A percentile compares a stretch with the other conserved stretches of the same genome.
phyloP scores from a whole-genome alignment of 2,888 invertebrate genomes.

The Carabus problematicus region DNA sequence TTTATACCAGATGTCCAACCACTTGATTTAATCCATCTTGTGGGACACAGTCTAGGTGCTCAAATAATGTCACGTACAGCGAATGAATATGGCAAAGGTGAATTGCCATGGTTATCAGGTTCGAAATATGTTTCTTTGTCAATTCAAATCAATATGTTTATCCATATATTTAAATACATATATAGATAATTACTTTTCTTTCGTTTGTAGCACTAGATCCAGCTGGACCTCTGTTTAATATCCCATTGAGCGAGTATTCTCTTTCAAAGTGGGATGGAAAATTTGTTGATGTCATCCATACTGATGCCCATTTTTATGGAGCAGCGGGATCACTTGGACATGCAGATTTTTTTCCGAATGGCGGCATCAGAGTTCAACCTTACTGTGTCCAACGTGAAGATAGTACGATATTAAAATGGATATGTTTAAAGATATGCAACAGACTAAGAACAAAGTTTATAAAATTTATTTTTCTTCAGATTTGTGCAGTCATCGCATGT shows the following conservation, averaged over 20 bases:
- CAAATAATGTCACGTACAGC: conserved; percentile 34
- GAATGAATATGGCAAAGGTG: conserved; percentile 25
- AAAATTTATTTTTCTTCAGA: not conserved
- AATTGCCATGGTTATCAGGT: conserved; percentile 36
- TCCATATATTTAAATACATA: no score
- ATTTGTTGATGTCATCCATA: conserved; percentile 85
- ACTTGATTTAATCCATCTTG: conserved; percentile 17
- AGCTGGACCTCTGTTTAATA: conserved; percentile 11
- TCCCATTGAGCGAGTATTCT: not conserved
- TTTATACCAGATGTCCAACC: conserved; percentile 24
- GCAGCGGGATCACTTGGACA: conserved; percentile 76
- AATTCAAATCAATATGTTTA: no score
- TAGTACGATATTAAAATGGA: no score
- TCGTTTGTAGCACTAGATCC: not conserved
- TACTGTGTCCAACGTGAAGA: no score
- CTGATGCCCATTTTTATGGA: conserved; percentile 75
- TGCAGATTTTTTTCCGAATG: conserved; percentile 86
- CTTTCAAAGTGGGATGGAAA: conserved; percentile 67
- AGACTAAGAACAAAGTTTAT: no score
- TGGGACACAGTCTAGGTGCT: conserved; percentile 31
- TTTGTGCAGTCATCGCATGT: conserved; percentile 13
- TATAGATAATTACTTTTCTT: not conserved
- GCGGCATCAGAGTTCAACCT: conserved; percentile 60
- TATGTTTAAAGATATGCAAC: no score
- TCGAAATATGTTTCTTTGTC: not conserved